These are phyloP conservation scores for Datnioides undecimradiatus DNA, from an alignment of 2,113 vertebrate species.

Conservation along the genomic window DNA sequence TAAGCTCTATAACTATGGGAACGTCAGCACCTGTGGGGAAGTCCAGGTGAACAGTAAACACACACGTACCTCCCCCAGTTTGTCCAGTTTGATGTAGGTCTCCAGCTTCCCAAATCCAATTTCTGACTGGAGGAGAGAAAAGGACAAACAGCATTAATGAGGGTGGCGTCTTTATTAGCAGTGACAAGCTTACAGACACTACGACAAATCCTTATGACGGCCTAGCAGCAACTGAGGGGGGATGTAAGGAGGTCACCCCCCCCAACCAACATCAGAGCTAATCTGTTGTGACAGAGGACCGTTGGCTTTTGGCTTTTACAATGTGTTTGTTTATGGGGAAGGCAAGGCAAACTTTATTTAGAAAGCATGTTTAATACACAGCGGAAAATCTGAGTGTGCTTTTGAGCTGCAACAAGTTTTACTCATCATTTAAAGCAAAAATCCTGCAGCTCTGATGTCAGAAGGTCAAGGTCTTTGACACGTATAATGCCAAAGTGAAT, in stretches of 20 bases:
- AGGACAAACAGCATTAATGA: slow-evolving; percentile 61
- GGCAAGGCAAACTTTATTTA: neutral
- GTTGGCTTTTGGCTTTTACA: slow-evolving; percentile 61
- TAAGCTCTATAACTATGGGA: slow-evolving; percentile 19
- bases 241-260: slow-evolving; percentile 34
- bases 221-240: slow-evolving; percentile 34
- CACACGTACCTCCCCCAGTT: slow-evolving; percentile 93
- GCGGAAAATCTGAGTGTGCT: neutral
- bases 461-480: neutral
- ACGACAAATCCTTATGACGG: slow-evolving; percentile 58
- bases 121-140: slow-evolving; percentile 88
- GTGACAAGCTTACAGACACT: slow-evolving; percentile 61
- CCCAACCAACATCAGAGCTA: slow-evolving; percentile 40
- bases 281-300: slow-evolving; percentile 61
- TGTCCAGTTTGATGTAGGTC: slow-evolving; percentile 97
- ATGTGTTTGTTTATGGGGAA: slow-evolving; percentile 26
- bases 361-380: neutral
- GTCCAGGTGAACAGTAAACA: slow-evolving; percentile 6
- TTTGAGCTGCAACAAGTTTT: neutral
- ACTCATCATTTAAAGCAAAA: neutral
- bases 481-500: neutral
- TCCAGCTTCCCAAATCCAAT: slow-evolving; percentile 98
- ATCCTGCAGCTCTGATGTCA: neutral
- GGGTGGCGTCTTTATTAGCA: slow-evolving; percentile 41
- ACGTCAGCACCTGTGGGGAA: slow-evolving; percentile 37